Evolutionary conservation across 2,888 invertebrate genomes (phyloP).

Genomic region (Thumatha senex): DNA sequence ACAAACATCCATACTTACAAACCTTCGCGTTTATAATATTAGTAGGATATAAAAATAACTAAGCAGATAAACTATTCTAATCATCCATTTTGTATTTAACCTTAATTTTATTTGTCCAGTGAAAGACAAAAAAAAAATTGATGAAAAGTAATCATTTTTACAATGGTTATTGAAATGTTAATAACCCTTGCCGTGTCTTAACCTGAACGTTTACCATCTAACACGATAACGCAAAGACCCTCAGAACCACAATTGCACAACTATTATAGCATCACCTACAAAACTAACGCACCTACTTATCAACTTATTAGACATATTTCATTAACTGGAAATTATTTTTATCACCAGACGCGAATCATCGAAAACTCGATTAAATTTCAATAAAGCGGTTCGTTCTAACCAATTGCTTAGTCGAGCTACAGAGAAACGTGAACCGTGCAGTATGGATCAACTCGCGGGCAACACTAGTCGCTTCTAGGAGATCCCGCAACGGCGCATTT

Average conservation of each 20-base stretch:
- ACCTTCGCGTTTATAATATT: no score
- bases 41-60: no score
- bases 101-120: not conserved
- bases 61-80: no score
- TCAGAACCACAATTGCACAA: slow-evolving; percentile 16
- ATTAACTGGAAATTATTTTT: slow-evolving; percentile 25
- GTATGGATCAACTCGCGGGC: slow-evolving; percentile 53
- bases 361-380: slow-evolving; percentile 53
- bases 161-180: no score
- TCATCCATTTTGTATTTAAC: no score
- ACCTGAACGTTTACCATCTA: not conserved
- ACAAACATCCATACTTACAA: no score
- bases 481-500: slow-evolving; percentile 34
- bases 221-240: slow-evolving; percentile 21
- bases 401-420: slow-evolving; percentile 30
- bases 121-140: not conserved
- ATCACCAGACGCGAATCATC: slow-evolving; percentile 39
- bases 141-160: no score
- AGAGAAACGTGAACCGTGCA: slow-evolving; percentile 39
- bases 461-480: slow-evolving; percentile 52
- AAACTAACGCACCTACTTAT: slow-evolving; percentile 16
- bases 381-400: slow-evolving; percentile 45
- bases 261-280: slow-evolving; percentile 18
- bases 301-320: slow-evolving; percentile 21
- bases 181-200: slow-evolving; percentile 12